Conservation (phyloP, 2,113 vertebrate species). For the Eonycteris spelaea region DNA sequence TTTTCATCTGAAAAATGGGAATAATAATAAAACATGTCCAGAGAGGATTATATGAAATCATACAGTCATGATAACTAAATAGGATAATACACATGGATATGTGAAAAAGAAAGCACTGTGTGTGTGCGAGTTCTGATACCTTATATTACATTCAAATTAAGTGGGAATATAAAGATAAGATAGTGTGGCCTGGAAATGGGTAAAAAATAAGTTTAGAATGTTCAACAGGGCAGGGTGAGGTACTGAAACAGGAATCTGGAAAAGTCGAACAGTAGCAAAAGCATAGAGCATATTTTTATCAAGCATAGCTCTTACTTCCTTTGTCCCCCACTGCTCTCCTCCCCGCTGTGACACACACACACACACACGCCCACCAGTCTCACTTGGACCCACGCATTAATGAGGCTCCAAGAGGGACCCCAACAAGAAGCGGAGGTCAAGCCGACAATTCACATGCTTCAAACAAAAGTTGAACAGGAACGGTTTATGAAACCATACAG, state of each 20-base stretch:
- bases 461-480: neutral
- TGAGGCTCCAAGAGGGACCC: neutral
- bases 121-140: neutral
- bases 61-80: neutral
- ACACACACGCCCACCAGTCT: neutral
- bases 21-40: neutral
- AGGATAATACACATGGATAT: neutral
- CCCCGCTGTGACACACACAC: too few relatives aligned
- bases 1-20: neutral
- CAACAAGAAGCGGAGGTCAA: neutral
- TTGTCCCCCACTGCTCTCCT: neutral
- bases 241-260: neutral
- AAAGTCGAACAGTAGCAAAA: neutral
- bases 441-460: neutral
- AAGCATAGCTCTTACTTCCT: neutral
- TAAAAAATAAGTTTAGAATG: neutral
- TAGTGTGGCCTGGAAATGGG: accelerated
- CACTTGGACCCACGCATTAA: accelerated
- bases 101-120: neutral
- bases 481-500: neutral
- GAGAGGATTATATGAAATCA: neutral
- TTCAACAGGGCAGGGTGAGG: neutral
- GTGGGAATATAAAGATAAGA: neutral
- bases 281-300: neutral
- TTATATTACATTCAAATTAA: neutral